Evolutionary conservation across 2,888 invertebrate species (phyloP), one percentile per base, ranked within the genome.

Genomic region (Tenthredo amoena): DNA sequence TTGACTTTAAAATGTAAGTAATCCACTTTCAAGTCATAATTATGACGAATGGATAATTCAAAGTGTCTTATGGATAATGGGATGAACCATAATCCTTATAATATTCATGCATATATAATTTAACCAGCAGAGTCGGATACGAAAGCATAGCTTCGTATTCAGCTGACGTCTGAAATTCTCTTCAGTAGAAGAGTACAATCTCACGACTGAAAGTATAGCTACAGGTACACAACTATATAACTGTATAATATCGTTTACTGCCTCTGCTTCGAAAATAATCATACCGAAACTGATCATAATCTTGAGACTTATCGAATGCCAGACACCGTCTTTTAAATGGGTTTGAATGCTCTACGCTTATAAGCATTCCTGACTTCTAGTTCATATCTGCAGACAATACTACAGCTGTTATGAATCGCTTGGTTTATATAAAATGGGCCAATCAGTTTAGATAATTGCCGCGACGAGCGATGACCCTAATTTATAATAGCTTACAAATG

Each of bases 1-100:
- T 55, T 55, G 55, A 55, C 55, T 55, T 55, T n/a, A 55, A 55
- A n/a, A 55, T 55, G 55, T n/a, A 55, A 55, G n/a, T n/a, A 55
- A 55, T n/a, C 55, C 55, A n/a, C n/a, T 55, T n/a, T n/a, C n/a
- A 55, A 55, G 55, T 7, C 55, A 55, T 55, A 55, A 55, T 55
- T 55, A 7, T 55, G n/a, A 55, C n/a, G 55, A 10, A 10, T 62
- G 9, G 10, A 26, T 26, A 26, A 62, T 62, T 26, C 26, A 12
- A 12, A 62, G 21, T 62, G 62, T 21, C 26, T 26, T 26, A 62
- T 26, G 62, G 21, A 10, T 62, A 26, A 26, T 9, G 10, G 62
- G 62, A 26, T 31, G 7, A 37, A 71, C n/a, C n/a, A 37, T 71
- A 71, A 71, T 34, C 37, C 71, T 71, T 18, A 37, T 71, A 26